A percentile compares a stretch with the other conserved stretches of the same genome.
Conservation (phyloP, 2,113 vertebrate genomes). For the Tonatia bakeri region DNA sequence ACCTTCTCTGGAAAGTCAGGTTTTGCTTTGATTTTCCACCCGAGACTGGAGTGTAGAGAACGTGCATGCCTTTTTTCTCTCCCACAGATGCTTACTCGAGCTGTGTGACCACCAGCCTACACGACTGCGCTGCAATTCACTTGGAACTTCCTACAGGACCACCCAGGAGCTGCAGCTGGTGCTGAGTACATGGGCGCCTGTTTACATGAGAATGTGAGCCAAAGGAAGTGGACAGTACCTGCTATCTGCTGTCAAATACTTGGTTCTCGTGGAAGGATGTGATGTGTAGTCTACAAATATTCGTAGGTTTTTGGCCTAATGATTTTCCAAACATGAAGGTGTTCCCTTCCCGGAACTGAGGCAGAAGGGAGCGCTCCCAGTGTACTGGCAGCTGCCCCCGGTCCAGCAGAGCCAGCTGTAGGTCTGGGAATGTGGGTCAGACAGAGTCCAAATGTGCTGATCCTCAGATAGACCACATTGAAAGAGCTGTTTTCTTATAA, state of each 20-base stretch:
- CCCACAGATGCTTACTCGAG: background rate
- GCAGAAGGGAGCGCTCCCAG: slow-evolving; percentile 1
- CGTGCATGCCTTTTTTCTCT: background rate
- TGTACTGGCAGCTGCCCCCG: background rate
- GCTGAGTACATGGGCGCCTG: slow-evolving; percentile 6
- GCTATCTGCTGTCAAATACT: slow-evolving; percentile 35
- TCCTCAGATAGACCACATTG: slow-evolving; percentile 47
- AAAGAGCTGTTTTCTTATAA: slow-evolving; percentile 60
- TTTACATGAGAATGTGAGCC: slow-evolving; percentile 50
- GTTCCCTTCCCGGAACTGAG: background rate
- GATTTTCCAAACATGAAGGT: background rate
- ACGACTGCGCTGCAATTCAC: background rate
- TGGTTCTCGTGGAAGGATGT: background rate
- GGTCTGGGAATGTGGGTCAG: slow-evolving; percentile 37
- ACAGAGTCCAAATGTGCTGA: slow-evolving; percentile 57
- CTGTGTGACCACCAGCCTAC: slow-evolving; percentile 48
- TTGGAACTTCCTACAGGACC: slow-evolving; percentile 61
- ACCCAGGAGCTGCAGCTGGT: slow-evolving; percentile 72
- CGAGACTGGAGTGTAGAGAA: background rate
- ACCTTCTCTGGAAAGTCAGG: slow-evolving; percentile 23
- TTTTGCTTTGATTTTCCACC: slow-evolving; percentile 54
- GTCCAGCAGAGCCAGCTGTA: background rate
- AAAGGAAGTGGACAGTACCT: slow-evolving; percentile 48
- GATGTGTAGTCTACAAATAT: slow-evolving; percentile 20
- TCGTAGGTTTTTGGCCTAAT: background rate